These are phyloP conservation scores for Cydia amplana DNA, from an alignment of 1,140 invertebrate genomes.

Conservation along the genomic window DNA sequence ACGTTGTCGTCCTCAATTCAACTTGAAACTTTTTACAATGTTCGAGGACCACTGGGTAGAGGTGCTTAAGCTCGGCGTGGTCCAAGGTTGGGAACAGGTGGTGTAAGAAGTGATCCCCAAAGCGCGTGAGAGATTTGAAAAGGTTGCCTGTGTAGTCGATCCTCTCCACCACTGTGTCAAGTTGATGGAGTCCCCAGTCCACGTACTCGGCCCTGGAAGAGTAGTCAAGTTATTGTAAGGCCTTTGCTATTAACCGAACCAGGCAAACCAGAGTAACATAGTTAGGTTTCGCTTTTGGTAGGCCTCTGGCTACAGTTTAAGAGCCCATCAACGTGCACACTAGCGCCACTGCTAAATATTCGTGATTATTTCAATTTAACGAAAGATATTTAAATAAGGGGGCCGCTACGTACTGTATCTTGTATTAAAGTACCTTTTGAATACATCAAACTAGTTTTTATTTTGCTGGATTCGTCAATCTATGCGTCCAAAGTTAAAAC, in stretches of 20 bases:
- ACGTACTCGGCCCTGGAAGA: conserved; percentile 62
- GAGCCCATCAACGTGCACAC: no score
- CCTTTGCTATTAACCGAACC: background rate
- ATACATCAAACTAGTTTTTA: no score
- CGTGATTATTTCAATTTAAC: no score
- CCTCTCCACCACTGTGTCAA: conserved; percentile 88
- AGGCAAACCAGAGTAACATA: no score
- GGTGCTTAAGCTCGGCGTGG: conserved; percentile 82
- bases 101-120: conserved; percentile 89
- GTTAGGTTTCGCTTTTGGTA: no score
- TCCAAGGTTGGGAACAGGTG: conserved; percentile 92
- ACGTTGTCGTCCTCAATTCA: conserved; percentile 54
- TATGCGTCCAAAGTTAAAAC: no score
- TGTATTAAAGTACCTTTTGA: no score
- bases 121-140: conserved; percentile 85
- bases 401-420: no score
- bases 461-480: no score
- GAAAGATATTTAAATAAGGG: no score
- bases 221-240: background rate
- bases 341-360: no score
- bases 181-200: conserved; percentile 91
- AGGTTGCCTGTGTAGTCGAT: conserved; percentile 75
- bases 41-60: conserved; percentile 64
- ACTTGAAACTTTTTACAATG: conserved; percentile 68
- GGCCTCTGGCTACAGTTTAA: no score